Evolutionary conservation across 2,888 invertebrate species (phyloP).

Genomic region (Labia minor): DNA sequence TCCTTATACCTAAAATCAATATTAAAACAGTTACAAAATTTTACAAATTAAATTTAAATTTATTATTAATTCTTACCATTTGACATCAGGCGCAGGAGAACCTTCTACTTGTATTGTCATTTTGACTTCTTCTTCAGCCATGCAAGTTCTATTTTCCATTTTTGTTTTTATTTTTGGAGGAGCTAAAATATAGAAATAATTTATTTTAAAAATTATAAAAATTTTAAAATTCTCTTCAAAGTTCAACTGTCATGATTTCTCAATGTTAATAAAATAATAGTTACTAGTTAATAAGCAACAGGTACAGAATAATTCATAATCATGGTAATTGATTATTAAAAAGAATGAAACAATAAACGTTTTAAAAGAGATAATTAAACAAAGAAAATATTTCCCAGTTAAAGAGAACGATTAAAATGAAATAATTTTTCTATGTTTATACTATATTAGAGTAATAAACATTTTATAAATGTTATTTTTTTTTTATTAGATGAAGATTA

Average conservation of each 20-base stretch:
- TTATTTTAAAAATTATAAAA: slow-evolving; percentile 8
- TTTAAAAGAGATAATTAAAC: too few species aligned
- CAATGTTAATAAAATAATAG: too few species aligned
- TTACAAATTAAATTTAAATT: too few species aligned
- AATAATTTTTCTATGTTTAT: too few species aligned
- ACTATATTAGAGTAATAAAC: too few species aligned
- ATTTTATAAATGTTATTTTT: too few species aligned
- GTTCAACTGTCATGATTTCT: too few species aligned
- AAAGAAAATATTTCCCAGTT: too few species aligned
- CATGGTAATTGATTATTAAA: not conserved
- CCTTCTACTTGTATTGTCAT: slow-evolving; percentile 78
- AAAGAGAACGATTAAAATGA: too few species aligned
- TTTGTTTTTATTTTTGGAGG: slow-evolving; percentile 78
- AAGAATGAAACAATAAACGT: not conserved
- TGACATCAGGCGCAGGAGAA: slow-evolving; percentile 66
- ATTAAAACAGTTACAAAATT: too few species aligned
- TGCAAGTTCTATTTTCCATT: slow-evolving; percentile 61
- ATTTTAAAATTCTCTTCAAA: not conserved
- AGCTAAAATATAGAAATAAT: slow-evolving; percentile 36
- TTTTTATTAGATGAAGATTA: too few species aligned
- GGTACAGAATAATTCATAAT: slow-evolving; percentile 23
- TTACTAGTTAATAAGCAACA: not conserved
- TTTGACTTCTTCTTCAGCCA: slow-evolving; percentile 59
- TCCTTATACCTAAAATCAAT: slow-evolving; percentile 57
- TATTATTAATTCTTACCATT: too few species aligned